Base-by-base conservation (phyloP, 2,888 invertebrate species). In the Mythimna pallens region DNA sequence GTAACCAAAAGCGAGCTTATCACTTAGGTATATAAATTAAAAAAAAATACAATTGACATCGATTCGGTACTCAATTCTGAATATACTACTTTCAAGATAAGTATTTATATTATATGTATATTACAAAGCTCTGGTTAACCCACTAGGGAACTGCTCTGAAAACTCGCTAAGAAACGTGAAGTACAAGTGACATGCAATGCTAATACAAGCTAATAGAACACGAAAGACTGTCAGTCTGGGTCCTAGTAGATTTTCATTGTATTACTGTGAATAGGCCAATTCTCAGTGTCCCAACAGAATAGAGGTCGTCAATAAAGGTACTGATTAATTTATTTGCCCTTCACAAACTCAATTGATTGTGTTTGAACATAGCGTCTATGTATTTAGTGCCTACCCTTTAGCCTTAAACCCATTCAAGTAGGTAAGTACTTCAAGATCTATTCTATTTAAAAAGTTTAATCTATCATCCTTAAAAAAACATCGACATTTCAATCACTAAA, bases 101-200 rank as follows among this genome's bases (percentile, higher is more conserved):
- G 43, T 3, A 14, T 43, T 43, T 12, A 14, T 52, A 43, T 17
- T 36, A 12, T 73, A 43, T 14, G 43, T 17, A 47, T 14, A 78
- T 47, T 17, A 78, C 65, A 64, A 57, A 52, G 54, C 66, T 43
- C 43, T 20, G 22, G 20, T 10, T 17, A 62, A 79, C 1, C 65
- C 78, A 40, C 75, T 20, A 58, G 78, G 69, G 78, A 80, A 50
- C 55, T 47, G 25, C 50, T 12, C 69, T 69, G 80, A 69, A 66
- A 59, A 69, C 62, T 50, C 25, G 22, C 2, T 25, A 68, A 64
- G 50, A 65, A 62, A 79, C 54, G 20, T 12, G 14, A 65, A 69
- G 40, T 50, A 59, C 62, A 43, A 63, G 50, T 70, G 65, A 69
- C 74, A 65, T 63, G 59, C 52, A 34, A 55, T 8, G 25, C 36